A percentile compares a stretch with the other conserved stretches of the same genome.
Evolutionary conservation across 2,113 vertebrate species (phyloP).

Genomic region (Candoia aspera): DNA sequence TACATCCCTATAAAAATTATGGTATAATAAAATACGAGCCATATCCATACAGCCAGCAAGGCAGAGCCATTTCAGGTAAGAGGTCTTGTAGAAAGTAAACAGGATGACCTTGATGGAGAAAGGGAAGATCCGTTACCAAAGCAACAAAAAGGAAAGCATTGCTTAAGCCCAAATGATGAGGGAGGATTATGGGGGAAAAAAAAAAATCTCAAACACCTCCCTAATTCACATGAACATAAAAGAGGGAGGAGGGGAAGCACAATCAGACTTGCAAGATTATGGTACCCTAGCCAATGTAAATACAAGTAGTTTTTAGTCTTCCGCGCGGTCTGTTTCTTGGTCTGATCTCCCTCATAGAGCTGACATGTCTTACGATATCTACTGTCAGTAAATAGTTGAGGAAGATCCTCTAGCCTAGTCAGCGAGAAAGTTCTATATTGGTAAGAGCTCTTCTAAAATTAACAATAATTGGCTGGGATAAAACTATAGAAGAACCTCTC

Average conservation of each 20-base stretch:
- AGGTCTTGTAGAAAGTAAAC: background rate
- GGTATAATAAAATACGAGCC: background rate
- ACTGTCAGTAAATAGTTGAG: background rate
- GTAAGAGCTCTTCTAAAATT: no score
- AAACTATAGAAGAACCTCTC: no score
- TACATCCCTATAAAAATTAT: background rate
- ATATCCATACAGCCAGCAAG: background rate
- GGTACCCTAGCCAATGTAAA: background rate
- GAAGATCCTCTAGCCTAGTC: background rate
- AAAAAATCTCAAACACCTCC: background rate
- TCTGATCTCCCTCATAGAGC: background rate
- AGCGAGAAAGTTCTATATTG: no score
- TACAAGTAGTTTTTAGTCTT: background rate
- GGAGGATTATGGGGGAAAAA: background rate
- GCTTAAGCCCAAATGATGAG: background rate
- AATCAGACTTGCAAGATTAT: background rate
- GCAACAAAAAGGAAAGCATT: background rate
- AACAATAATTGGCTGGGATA: no score
- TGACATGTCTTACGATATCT: background rate
- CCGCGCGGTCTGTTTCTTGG: background rate
- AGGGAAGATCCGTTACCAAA: background rate
- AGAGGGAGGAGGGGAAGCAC: background rate
- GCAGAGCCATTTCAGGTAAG: background rate
- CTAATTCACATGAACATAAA: background rate
- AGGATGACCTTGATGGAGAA: background rate